Conservation (phyloP, 2,113 vertebrate species). For the Seriola quinqueradiata region DNA sequence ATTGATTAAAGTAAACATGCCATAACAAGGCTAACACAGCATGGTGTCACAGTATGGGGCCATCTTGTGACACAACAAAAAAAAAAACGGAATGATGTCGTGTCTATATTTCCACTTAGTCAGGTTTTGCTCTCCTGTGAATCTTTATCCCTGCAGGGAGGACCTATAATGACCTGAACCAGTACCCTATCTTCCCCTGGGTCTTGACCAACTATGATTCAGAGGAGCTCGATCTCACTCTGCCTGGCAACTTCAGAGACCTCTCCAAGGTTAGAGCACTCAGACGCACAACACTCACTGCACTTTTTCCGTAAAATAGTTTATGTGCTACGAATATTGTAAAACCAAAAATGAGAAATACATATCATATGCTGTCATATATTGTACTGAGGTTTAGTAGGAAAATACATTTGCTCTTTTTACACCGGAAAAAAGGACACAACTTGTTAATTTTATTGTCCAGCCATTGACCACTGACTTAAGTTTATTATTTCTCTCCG, state of each 20-base stretch:
- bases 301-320: background rate
- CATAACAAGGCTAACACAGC: background rate
- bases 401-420: background rate
- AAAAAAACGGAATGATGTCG: background rate
- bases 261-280: slow-evolving; percentile 93
- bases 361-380: background rate
- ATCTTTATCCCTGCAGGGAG: slow-evolving; percentile 85
- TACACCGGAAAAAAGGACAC: background rate
- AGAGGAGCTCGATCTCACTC: slow-evolving; percentile 96
- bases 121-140: background rate
- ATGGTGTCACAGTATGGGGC: background rate
- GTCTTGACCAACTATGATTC: slow-evolving; percentile 99
- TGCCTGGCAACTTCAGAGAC: slow-evolving; percentile 98
- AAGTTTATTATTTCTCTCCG: background rate
- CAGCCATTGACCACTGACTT: background rate
- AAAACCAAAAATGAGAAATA: background rate
- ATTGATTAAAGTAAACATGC: background rate
- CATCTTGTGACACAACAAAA: background rate
- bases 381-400: background rate
- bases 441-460: background rate
- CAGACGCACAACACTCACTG: background rate
- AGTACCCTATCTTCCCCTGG: slow-evolving; percentile 98
- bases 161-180: slow-evolving; percentile 97
- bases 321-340: background rate
- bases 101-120: background rate